Conservation (phyloP, 2,113 vertebrate species). For the Dasyornis broadbenti region DNA sequence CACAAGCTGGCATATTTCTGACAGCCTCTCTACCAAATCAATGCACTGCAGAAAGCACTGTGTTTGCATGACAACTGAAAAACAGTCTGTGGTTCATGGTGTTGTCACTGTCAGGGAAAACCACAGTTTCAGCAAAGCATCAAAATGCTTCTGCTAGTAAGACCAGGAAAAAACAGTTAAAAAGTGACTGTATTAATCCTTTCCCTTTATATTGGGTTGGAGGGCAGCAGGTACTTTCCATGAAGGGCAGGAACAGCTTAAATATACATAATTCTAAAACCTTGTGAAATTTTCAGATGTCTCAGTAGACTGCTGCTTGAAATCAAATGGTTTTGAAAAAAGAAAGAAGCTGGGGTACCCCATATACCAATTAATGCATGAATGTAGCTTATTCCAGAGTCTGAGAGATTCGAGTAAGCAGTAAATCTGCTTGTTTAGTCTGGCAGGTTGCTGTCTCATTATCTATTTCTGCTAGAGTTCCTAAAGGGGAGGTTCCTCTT, state of each 20-base stretch:
- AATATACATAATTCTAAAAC: neutral
- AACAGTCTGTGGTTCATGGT: neutral
- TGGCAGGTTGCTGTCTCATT: neutral
- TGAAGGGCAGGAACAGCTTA: neutral
- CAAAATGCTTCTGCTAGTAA: neutral
- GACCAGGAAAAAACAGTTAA: neutral
- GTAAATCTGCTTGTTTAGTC: neutral
- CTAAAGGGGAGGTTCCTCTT: neutral
- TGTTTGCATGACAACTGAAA: neutral
- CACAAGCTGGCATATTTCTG: neutral
- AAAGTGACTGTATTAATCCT: neutral
- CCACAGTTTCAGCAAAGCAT: neutral
- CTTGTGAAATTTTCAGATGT: neutral
- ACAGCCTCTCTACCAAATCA: neutral
- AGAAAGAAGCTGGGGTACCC: neutral
- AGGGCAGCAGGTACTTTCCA: neutral
- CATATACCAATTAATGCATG: neutral
- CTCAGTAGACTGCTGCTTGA: neutral
- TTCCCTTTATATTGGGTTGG: neutral
- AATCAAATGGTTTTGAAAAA: neutral
- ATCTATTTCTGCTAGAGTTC: neutral
- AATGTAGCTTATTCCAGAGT: neutral
- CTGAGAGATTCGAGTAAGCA: neutral
- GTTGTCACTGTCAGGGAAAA: neutral
- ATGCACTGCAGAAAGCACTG: neutral